A percentile compares a stretch with the other conserved stretches of the same genome.
Conservation (phyloP, 2,113 vertebrate species). For the Eonycteris spelaea region DNA sequence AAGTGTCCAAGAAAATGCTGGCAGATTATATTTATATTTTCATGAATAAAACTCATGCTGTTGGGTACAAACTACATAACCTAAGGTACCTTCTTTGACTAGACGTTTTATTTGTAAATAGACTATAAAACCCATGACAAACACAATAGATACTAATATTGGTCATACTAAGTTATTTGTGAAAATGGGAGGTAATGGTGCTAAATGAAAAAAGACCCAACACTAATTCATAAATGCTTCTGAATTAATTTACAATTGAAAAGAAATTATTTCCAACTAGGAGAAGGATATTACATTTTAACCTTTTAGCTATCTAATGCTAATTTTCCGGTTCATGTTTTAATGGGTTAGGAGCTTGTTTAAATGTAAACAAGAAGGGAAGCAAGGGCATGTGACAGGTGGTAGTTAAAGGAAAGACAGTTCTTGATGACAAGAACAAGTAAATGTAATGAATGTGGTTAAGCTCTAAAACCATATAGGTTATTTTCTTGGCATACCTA, state of each 20-base stretch:
- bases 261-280: conserved; percentile 17
- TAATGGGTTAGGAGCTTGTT: background rate
- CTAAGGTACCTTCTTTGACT: background rate
- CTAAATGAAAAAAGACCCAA: conserved; percentile 6
- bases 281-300: background rate
- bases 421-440: background rate
- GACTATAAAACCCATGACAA: background rate
- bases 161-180: background rate
- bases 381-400: background rate
- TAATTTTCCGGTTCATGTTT: background rate
- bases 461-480: background rate
- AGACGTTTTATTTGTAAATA: conserved; percentile 9
- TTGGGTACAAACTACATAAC: background rate
- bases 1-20: background rate
- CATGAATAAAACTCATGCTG: background rate
- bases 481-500: background rate
- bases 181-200: background rate
- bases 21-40: background rate
- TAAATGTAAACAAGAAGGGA: background rate
- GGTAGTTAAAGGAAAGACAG: background rate
- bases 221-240: background rate
- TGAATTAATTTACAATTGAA: conserved; percentile 10
- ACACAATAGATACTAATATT: background rate
- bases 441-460: background rate
- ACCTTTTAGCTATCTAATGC: background rate